Base-by-base conservation (phyloP, 2,797 vertebrate species). In the Sarcoramphus papa region DNA sequence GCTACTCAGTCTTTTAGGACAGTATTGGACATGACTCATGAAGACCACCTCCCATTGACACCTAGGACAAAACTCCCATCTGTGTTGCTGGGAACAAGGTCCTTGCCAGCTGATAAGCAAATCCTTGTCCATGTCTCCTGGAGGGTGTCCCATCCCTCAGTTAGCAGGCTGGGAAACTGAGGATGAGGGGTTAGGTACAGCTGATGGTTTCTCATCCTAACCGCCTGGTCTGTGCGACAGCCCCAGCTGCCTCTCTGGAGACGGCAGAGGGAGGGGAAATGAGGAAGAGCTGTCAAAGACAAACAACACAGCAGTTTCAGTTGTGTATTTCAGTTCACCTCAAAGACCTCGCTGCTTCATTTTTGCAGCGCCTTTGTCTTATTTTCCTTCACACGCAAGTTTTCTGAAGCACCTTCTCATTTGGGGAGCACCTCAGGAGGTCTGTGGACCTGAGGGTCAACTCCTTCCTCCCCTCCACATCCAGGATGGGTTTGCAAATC, bases 271-370 rank as follows among this genome's bases (percentile, higher is more conserved):
- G 63, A 86, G 67, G 31, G n/a, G 82, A 94, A 88, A 94, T 73
- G 91, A 93, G 93, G 90, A 96, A 95, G 95, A 84, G 59, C 62
- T 88, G 80, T 85, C 69, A 92, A 81, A 94, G 78, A 81, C 87
- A 84, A 54, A 84, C 83, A 90, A 21, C 83, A 45, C 30, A 60
- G 54, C 4, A 57, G 95, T 96, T 96, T 96, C 96, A 73, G 88
- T 79, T 95, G 70, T 53, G 48, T 47, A 20, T 92, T 95, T 95
- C 85, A 76, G 83, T 79, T 95, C 83, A 89, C 64, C 74, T 96
- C 92, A 35, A 65, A 78, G 62, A 86, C 56, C 60, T 94, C 0
- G 0, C 27, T 78, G 63, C 47, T 84, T 45, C 6, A 1, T 81
- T 90, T 91, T 69, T 93, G 69, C 54, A 88, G 57, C 0, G 1